phyloP scores from a whole-genome alignment of 1,140 invertebrate genomes.

The Uloborus diversus region DNA sequence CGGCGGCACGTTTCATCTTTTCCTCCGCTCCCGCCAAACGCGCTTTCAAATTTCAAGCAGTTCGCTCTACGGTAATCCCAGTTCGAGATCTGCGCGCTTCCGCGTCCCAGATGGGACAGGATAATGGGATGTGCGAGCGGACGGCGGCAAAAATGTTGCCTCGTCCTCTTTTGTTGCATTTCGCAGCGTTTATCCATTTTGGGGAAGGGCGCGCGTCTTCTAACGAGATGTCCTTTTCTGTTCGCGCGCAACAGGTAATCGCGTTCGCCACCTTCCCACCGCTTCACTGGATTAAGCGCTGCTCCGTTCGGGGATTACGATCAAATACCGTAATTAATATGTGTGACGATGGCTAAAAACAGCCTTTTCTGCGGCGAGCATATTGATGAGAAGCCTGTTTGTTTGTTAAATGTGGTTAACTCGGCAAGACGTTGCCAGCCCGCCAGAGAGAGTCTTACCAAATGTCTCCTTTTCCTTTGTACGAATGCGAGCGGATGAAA shows the following conservation, averaged over 20 bases:
- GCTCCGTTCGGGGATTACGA: constrained; percentile 38
- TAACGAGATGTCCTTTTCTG: constrained; percentile 42
- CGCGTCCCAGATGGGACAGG: constrained; percentile 49
- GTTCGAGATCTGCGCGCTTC: constrained; percentile 33
- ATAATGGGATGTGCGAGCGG: constrained; percentile 44
- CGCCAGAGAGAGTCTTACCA: constrained; percentile 1
- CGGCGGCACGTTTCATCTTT: constrained; percentile 43
- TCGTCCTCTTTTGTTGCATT: background rate
- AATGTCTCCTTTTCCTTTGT: no score
- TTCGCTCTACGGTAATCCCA: constrained; percentile 37
- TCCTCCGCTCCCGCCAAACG: constrained; percentile 18
- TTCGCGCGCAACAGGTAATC: constrained; percentile 51
- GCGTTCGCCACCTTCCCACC: constrained; percentile 38
- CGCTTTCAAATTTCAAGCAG: constrained; percentile 52
- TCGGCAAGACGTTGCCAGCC: background rate
- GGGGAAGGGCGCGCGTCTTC: background rate
- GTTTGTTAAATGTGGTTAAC: constrained; percentile 46
- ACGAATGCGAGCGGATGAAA: background rate
- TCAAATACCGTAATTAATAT: constrained; percentile 52
- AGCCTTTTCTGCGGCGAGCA: background rate
- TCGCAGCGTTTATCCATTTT: constrained; percentile 43
- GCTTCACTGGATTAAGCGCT: constrained; percentile 31
- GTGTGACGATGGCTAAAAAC: constrained; percentile 40
- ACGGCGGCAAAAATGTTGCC: constrained; percentile 39
- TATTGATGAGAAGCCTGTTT: constrained; percentile 11